phyloP scores from a whole-genome alignment of 2,113 vertebrate species.

The Laticauda laticaudata region DNA sequence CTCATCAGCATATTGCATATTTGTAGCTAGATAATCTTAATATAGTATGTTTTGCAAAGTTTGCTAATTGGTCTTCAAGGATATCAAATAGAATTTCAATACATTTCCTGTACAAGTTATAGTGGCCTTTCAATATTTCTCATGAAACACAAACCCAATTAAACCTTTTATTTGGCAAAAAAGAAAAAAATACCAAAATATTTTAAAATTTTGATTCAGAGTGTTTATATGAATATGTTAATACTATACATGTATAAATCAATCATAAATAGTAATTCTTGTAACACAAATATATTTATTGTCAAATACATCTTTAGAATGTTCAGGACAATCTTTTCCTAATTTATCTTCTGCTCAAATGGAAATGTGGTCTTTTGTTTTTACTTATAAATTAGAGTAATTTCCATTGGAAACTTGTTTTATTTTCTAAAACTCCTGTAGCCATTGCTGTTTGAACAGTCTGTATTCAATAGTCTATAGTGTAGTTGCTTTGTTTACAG shows the following conservation, averaged over 20 bases:
- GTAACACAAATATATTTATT: background rate
- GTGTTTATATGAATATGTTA: background rate
- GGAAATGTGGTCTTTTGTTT: background rate
- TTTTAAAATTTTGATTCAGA: background rate
- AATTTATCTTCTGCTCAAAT: background rate
- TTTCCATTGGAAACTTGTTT: background rate
- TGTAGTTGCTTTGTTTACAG: background rate
- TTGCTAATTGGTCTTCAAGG: background rate
- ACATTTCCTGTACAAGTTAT: background rate
- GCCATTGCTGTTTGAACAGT: background rate
- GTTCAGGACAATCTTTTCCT: background rate
- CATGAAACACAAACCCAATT: background rate
- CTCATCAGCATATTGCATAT: background rate
- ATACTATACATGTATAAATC: background rate
- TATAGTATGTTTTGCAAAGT: background rate
- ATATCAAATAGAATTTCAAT: background rate
- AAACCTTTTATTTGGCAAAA: background rate
- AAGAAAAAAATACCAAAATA: background rate
- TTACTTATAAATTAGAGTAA: background rate
- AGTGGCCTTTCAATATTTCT: background rate
- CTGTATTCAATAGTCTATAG: background rate
- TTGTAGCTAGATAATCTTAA: background rate
- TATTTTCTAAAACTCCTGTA: background rate
- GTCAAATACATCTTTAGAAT: background rate
- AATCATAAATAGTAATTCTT: background rate